Evolutionary conservation across 2,113 vertebrate genomes (phyloP), one percentile per base, ranked within the genome.

Genomic region (Buteo buteo): DNA sequence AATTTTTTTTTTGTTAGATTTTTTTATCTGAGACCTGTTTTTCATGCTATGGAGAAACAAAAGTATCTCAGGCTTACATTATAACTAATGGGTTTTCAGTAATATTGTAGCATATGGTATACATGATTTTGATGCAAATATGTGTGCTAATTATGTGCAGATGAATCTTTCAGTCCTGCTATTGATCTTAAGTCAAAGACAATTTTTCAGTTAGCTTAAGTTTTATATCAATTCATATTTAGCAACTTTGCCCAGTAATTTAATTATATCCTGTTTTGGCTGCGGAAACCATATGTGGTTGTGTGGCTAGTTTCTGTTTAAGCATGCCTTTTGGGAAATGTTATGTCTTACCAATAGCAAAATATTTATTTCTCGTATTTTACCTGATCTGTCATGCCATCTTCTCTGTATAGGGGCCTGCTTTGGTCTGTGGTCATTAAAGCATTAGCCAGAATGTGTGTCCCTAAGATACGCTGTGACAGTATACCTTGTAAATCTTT

Each of bases 71-170:
- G 86, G 76, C 86, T 97, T 98, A 92, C 97, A 86, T 96, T 98
- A 26, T 54, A 98, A 97, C 98, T 98, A 95, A 96, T 91, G 91
- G 95, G 91, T 97, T 98, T 98, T 98, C 98, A 98, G 98, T 98
- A 98, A 98, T 98, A 98, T 98, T 96, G 97, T 94, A 99, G 97
- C 99, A 99, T 99, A 99, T 99, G 99, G 99, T 98, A 97, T 97
- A 97, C 98, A 98, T 89, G 98, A 99, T 99, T 99, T 98, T 99
- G 98, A 99, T 99, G 99, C 99, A 99, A 99, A 99, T 99, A 98
- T 97, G 98, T 98, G 94, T 97, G 97, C 98, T 99, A 99, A 99
- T 99, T 99, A 99, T 96, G 98, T 98, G 98, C 98, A 98, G 98
- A 98, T 98, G 97, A 98, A 98, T 98, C 98, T 99, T 98, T 98